Base-by-base conservation (phyloP, 2,797 vertebrate species). In the Microchirus variegatus region DNA sequence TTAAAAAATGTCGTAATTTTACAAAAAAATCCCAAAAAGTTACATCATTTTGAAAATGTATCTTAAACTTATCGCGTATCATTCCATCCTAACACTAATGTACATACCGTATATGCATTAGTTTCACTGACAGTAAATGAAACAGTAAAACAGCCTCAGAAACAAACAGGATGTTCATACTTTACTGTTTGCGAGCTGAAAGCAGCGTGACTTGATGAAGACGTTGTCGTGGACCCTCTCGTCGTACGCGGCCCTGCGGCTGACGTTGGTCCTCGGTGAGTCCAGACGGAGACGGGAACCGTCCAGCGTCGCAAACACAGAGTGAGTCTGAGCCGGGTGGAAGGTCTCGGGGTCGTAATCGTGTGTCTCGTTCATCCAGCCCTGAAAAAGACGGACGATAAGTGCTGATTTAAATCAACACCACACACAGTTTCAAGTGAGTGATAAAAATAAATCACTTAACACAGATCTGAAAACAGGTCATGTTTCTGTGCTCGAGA, bases 321-420 rank as follows among this genome's bases (percentile, higher is more conserved):
- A 95, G 55, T 95, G 94, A 9, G 91, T 95, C 69, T 95, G 89
- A 0, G 92, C 91, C 0, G 93, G 90, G 55, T 95, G 94, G 85
- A 85, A 93, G 10, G 88, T 89, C 85, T 97, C 95, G 0, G 94
- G 93, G 70, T 96, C 92, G 0, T 97, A 97, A 13, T 49, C 18
- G 0, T 87, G 83, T 55, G 94, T 86, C 83, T 95, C 93, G 71
- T 95, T 97, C 94, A 97, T 94, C 96, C 96, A 97, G 47, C 95
- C 95, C 96, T 97, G 86, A 10, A 48, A 87, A 43, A n/a, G 12
- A 14, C n/a, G 74, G n/a, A 53, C 37, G 52, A 9, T 4, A 10
- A 11, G 38, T 11, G 38, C 10, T 40, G 10, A 14, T 40, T 40
- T 10, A 31, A 31, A 31, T 31, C 31, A 31, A 31, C 31, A 31